Percentiles rank a stretch among this genome's conserved stretches.
Evolutionary conservation across 2,888 invertebrate species (phyloP).

Genomic region (Hedya salicella): DNA sequence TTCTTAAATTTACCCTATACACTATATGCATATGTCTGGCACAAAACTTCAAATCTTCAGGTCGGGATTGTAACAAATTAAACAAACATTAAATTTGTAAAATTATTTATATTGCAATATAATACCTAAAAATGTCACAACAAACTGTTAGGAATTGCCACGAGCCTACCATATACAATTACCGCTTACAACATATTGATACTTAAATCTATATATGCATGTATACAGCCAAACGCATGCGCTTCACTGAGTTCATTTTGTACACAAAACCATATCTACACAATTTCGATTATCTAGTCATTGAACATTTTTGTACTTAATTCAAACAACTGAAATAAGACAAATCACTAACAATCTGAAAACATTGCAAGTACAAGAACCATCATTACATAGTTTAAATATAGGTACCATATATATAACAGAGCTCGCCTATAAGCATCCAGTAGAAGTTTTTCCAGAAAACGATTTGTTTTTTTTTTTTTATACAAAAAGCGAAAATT

Average conservation of each 20-base stretch:
- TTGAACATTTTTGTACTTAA: conserved; percentile 15
- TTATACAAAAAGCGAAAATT: no score
- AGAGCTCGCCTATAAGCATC: no score
- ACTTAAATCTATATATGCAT: conserved; percentile 23
- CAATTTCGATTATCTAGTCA: conserved; percentile 1
- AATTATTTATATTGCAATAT: conserved; percentile 78
- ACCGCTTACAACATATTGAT: conserved; percentile 41
- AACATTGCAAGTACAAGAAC: not conserved
- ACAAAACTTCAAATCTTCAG: no score
- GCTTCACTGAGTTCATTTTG: conserved; percentile 24
- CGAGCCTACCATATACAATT: conserved; percentile 68
- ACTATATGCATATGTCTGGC: no score
- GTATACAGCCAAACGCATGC: conserved; percentile 27
- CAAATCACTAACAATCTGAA: no score
- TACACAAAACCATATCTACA: conserved; percentile 4
- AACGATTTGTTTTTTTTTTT: no score
- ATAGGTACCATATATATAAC: no score
- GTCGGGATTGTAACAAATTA: conserved; percentile 28
- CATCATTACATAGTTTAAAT: no score
- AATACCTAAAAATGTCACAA: conserved; percentile 79
- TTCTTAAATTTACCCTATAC: no score
- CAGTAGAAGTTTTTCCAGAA: no score
- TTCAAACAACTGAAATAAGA: not conserved
- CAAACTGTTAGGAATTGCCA: conserved; percentile 72
- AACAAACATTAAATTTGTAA: conserved; percentile 67